Base-by-base conservation (phyloP, 2,113 vertebrate species). In the Mastomys natalensis region DNA sequence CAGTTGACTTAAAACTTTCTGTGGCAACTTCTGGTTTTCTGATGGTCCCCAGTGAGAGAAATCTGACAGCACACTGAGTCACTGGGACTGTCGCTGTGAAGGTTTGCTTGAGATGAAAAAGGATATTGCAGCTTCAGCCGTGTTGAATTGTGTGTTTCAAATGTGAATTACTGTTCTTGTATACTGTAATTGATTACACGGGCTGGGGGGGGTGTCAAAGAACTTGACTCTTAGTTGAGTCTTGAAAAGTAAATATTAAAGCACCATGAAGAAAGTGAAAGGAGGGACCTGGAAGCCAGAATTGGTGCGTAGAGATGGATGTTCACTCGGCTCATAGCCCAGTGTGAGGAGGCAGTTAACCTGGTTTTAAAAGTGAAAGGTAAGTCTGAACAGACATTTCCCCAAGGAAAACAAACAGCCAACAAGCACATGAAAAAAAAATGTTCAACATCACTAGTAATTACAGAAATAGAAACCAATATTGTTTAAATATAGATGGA, bases 141-240 rank as follows among this genome's bases (percentile, higher is more conserved):
- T 99, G 99, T 99, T 99, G 99, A 99, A 99, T 98, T 99, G 99
- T 99, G 99, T 99, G 99, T 99, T 99, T 99, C 99, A 99, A 99
- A 99, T 99, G 99, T 99, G 99, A 99, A 99, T 99, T 99, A 99
- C 99, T 99, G 99, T 99, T 99, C 98, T 99, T 99, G 99, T 99
- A 99, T 99, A 99, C 99, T 99, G 99, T 99, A 99, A 99, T 99
- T 99, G 99, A 99, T 99, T 99, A 99, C 99, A 99, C 98, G 98
- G 98, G 98, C 98, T 98, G n/a, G 98, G 98, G 98, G 82, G 98
- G 98, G 98, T 98, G 98, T 99, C 98, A n/a, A n/a, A 99, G 98
- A 98, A 99, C 99, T 99, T 99, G 99, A 99, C 99, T 99, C 99
- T 99, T 99, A 99, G 99, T 99, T 99, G 99, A 98, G 99, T 99